Evolutionary conservation across 2,888 invertebrate species (phyloP).

Genomic region (Tuta absoluta): DNA sequence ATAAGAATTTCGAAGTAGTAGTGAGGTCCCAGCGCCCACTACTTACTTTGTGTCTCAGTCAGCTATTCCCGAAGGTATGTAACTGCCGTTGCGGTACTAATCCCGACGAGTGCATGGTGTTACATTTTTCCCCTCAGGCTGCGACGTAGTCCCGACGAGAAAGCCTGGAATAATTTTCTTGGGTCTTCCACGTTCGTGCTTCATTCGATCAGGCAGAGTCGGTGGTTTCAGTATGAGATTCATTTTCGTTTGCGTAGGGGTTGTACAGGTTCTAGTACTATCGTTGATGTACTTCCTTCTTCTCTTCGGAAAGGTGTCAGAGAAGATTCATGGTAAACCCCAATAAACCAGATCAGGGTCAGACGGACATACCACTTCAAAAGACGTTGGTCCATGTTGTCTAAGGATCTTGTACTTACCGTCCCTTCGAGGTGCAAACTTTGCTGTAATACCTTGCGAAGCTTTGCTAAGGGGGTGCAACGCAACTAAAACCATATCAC

Average conservation of each 20-base stretch:
- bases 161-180: not conserved
- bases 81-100: too few relatives aligned
- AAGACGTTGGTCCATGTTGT: not conserved
- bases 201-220: not conserved
- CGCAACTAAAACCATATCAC: too few relatives aligned
- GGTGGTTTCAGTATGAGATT: not conserved
- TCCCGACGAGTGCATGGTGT: too few relatives aligned
- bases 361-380: not conserved
- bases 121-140: not conserved
- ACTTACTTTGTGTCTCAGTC: too few relatives aligned
- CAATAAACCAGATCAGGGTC: not conserved
- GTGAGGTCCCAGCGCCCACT: too few relatives aligned
- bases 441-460: too few relatives aligned
- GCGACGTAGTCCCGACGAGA: not conserved
- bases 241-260: not conserved
- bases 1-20: too few relatives aligned
- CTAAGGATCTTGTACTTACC: not conserved
- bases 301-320: not conserved
- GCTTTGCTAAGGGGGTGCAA: too few relatives aligned
- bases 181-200: not conserved
- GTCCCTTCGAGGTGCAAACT: conserved; percentile 25
- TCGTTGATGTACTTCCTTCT: not conserved
- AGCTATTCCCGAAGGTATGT: too few relatives aligned
- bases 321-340: too few relatives aligned
- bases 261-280: not conserved